Evolutionary conservation across 2,113 vertebrate genomes (phyloP).

Genomic region (Sigmodon hispidus): DNA sequence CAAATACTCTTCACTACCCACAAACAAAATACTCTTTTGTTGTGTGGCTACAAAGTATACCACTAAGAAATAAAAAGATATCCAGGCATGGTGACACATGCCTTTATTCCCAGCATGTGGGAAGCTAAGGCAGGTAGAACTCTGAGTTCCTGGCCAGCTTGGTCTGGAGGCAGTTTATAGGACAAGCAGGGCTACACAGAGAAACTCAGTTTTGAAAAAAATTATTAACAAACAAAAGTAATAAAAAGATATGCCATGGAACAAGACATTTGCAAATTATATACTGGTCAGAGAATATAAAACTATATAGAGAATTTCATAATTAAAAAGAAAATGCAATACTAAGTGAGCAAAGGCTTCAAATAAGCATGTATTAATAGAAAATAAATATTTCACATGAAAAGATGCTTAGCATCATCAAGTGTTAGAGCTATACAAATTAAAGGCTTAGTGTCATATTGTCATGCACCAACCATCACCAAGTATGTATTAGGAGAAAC

Average conservation of each 20-base stretch:
- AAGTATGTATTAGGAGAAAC: not conserved
- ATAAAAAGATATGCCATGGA: not conserved
- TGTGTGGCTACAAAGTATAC: not conserved
- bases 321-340: not conserved
- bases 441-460: not conserved
- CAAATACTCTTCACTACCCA: not conserved
- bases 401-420: not conserved
- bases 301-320: not conserved
- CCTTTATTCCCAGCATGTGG: not conserved
- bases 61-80: not conserved
- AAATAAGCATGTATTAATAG: not conserved
- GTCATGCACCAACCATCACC: not conserved
- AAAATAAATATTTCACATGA: not conserved
- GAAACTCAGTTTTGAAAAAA: not conserved
- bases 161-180: not conserved
- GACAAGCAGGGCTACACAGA: not conserved
- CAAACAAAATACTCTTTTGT: not conserved
- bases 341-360: not conserved
- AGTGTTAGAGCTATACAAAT: not conserved
- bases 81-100: not conserved
- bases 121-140: not conserved
- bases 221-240: not conserved
- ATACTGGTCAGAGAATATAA: not conserved
- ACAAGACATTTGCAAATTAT: constrained; percentile 22
- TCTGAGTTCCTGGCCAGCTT: not conserved